Evolutionary conservation across 1,140 invertebrate species (phyloP).

Genomic region (Drosophila erecta): DNA sequence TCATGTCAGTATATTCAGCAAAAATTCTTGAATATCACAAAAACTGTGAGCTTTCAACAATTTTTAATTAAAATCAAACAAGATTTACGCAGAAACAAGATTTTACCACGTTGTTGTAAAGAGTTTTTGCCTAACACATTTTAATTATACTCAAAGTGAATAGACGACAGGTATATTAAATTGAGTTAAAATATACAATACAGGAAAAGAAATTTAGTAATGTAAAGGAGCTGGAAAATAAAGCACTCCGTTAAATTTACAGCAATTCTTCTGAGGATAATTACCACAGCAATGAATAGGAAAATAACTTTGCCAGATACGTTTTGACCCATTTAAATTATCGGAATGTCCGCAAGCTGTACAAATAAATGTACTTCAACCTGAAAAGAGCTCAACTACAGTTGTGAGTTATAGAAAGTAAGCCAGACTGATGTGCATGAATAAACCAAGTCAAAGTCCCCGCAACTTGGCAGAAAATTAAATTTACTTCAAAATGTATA

Average conservation of each 20-base stretch:
- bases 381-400: slow-evolving; percentile 23
- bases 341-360: slow-evolving; percentile 30
- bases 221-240: not conserved
- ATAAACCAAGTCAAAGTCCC: slow-evolving; percentile 18
- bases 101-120: too few species aligned
- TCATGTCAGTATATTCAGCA: not conserved
- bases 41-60: not conserved
- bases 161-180: too few species aligned
- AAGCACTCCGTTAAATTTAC: not conserved
- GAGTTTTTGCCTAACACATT: too few species aligned
- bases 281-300: not conserved
- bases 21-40: not conserved
- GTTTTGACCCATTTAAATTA: slow-evolving; percentile 25
- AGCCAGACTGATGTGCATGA: slow-evolving; percentile 29
- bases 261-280: not conserved
- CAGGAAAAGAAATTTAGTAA: not conserved
- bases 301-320: not conserved
- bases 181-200: not conserved
- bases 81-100: too few species aligned
- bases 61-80: too few species aligned
- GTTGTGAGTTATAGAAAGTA: slow-evolving; percentile 11
- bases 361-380: slow-evolving; percentile 30
- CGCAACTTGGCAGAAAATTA: slow-evolving; percentile 20
- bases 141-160: not conserved
- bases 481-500: slow-evolving; percentile 24